Base-by-base conservation (phyloP, 2,113 vertebrate species). In the rat (Rattus norvegicus) region DNA sequence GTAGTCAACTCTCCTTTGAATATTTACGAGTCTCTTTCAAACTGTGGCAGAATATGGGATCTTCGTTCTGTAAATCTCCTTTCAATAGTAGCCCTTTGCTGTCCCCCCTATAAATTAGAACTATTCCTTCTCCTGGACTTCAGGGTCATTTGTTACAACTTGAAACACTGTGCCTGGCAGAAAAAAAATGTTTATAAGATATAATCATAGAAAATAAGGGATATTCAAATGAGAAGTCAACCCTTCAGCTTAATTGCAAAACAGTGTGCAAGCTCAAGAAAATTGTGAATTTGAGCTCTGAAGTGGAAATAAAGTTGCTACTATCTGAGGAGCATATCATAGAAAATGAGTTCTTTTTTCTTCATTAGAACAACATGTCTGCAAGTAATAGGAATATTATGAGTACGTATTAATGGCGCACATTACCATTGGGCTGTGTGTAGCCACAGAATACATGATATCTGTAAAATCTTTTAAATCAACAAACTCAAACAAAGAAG, bases 241-340 rank as follows among this genome's bases (percentile, higher is more conserved):
- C 14, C 80, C 92, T 90, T 92, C 13, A 36, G 91, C 49, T 95
- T 96, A 96, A 97, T 88, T 97, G 96, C 49, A 92, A 88, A 86
- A 79, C 85, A 80, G 88, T 88, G 54, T 84, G 91, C 79, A 83
- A 90, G 88, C 88, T 75, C 65, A 92, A 95, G 94, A 70, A 95
- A 96, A 96, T 95, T 91, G 94, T 96, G 91, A 95, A 84, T 93
- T 91, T 95, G 94, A 92, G 95, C 95, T 97, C 91, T 96, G 92
- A 90, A 95, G 95, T 95, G 96, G 97, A 97, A 96, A 95, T 76
- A 93, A 91, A 95, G 95, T 96, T 95, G n/a, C 93, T 65, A 72
- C 75, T 52, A 84, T 88, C 97, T 67, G 93, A 97, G 79, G 54
- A 11, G 77, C 69, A 24, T 47, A 91, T 92, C 92, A 93, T 19